These are phyloP conservation scores for Lacerta viridis DNA, from an alignment of 2,797 vertebrate genomes.

Conservation along the genomic window DNA sequence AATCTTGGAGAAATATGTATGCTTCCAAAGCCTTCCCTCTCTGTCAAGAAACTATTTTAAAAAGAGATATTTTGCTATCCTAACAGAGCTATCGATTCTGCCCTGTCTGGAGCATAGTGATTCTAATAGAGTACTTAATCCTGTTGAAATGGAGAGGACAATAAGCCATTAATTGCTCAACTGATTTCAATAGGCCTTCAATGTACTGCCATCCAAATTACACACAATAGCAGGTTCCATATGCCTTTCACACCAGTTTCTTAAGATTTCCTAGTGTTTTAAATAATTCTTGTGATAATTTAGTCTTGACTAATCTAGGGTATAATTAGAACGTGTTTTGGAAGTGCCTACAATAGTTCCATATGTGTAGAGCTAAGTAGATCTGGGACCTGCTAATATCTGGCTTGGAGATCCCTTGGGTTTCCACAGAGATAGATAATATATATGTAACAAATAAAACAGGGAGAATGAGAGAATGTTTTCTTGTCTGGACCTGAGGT, in stretches of 20 bases:
- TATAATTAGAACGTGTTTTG: not conserved
- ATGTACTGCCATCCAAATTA: not conserved
- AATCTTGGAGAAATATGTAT: not conserved
- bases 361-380: not conserved
- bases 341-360: not conserved
- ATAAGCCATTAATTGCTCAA: not conserved
- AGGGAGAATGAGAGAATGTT: not conserved
- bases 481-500: not conserved
- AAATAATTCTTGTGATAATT: not conserved
- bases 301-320: not conserved
- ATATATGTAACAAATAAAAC: not conserved
- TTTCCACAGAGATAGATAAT: too few species aligned
- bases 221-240: not conserved
- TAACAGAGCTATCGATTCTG: not conserved
- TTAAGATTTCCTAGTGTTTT: constrained; percentile 11
- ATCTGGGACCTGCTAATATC: not conserved
- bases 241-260: not conserved
- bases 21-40: not conserved
- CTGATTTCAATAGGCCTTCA: not conserved
- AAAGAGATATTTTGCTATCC: not conserved
- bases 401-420: not conserved
- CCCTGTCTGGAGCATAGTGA: too few species aligned
- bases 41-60: not conserved
- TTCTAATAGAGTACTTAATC: not conserved
- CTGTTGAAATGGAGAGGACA: not conserved